Evolutionary conservation across 2,113 vertebrate species (phyloP).

Genomic region (Lagopus leucura): DNA sequence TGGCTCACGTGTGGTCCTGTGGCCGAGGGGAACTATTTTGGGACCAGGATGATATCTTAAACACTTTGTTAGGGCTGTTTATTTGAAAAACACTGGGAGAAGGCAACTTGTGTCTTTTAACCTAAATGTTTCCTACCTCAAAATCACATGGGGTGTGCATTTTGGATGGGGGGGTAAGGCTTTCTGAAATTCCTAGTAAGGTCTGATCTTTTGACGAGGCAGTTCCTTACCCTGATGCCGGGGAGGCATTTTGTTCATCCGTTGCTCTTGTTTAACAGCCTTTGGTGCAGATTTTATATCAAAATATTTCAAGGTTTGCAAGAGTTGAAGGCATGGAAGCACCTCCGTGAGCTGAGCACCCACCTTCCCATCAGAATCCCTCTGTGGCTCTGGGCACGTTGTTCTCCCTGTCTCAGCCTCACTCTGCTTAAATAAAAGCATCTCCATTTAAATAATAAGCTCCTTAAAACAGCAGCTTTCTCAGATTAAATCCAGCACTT

Average conservation of each 20-base stretch:
- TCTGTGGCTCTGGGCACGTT: background rate
- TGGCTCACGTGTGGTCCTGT: constrained; percentile 33
- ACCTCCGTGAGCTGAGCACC: background rate
- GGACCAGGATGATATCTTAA: constrained; percentile 17
- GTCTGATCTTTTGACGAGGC: background rate
- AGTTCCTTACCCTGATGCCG: background rate
- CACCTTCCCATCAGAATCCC: background rate
- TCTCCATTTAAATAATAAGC: background rate
- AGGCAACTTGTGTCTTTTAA: background rate
- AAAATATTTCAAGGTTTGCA: background rate
- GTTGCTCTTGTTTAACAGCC: background rate
- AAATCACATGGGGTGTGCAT: fast-evolving
- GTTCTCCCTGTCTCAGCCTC: constrained; percentile 1
- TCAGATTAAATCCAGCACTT: background rate
- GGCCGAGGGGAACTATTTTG: constrained; percentile 5
- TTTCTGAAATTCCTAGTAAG: background rate
- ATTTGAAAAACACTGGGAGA: background rate
- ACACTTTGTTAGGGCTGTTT: constrained; percentile 23
- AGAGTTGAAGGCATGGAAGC: background rate
- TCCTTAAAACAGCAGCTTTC: background rate
- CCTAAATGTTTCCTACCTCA: background rate
- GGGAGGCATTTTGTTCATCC: background rate
- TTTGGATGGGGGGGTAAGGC: background rate
- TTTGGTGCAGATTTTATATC: background rate
- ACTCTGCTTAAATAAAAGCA: background rate